These are phyloP conservation scores for Tarsius wallacei DNA, from an alignment of 2,797 vertebrate species.

Conservation along the genomic window DNA sequence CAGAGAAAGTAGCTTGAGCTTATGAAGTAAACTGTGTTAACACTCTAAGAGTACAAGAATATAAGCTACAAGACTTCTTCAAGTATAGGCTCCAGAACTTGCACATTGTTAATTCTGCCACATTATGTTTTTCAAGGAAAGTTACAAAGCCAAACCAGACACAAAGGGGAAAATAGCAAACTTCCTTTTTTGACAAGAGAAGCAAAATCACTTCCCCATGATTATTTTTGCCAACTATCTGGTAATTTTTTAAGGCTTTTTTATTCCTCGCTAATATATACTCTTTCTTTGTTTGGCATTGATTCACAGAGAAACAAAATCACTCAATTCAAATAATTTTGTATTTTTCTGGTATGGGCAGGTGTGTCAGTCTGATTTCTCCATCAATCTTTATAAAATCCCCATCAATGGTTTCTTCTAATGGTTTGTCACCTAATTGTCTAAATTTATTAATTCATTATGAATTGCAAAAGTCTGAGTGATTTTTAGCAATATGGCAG, in stretches of 20 bases:
- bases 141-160: not conserved
- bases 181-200: not conserved
- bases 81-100: not conserved
- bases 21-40: not conserved
- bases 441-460: constrained; percentile 37
- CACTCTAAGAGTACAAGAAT: not conserved
- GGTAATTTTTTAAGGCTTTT: not conserved
- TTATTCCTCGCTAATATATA: not conserved
- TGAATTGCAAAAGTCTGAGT: not conserved
- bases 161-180: not conserved
- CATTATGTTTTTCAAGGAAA: not conserved
- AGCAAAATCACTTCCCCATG: not conserved
- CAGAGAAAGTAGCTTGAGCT: not conserved
- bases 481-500: not conserved
- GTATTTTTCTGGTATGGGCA: not conserved
- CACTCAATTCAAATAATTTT: not conserved
- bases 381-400: not conserved
- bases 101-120: not conserved
- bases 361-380: not conserved
- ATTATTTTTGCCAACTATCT: not conserved
- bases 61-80: not conserved
- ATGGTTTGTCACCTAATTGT: not conserved
- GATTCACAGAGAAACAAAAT: not conserved
- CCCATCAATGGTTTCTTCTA: not conserved
- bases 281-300: not conserved